These are phyloP conservation scores for Trachelus iudaicus DNA, from an alignment of 2,888 invertebrate species.

Conservation along the genomic window DNA sequence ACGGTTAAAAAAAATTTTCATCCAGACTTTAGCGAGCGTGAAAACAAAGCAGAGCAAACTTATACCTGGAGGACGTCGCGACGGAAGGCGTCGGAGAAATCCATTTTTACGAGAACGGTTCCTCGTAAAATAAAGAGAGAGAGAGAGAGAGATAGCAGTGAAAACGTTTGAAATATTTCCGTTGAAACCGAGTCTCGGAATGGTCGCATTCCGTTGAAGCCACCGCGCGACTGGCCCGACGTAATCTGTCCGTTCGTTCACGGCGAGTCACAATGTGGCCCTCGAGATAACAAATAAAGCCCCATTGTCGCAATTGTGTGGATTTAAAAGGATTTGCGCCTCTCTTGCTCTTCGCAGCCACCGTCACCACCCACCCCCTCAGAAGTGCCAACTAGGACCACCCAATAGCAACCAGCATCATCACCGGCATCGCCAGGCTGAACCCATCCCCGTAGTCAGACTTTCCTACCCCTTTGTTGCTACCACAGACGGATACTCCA, in stretches of 20 bases:
- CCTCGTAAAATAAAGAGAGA: slow-evolving; percentile 60
- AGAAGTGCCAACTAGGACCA: background rate
- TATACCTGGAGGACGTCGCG: slow-evolving; percentile 1
- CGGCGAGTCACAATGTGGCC: slow-evolving; percentile 66
- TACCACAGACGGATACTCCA: background rate
- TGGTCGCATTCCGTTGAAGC: slow-evolving; percentile 56
- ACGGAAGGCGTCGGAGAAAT: slow-evolving; percentile 30
- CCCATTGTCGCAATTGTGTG: slow-evolving; percentile 67
- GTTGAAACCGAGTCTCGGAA: slow-evolving; percentile 37
- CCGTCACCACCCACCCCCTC: slow-evolving; percentile 3
- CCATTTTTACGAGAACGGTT: slow-evolving; percentile 48
- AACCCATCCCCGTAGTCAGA: background rate
- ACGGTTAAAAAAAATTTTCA: background rate
- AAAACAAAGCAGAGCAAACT: background rate
- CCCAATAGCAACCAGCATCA: background rate
- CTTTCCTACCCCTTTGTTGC: background rate
- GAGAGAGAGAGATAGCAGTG: slow-evolving; percentile 23
- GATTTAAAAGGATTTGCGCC: slow-evolving; percentile 67
- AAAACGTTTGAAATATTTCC: slow-evolving; percentile 56
- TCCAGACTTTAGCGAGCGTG: background rate
- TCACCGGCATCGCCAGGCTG: background rate
- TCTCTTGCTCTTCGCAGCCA: slow-evolving; percentile 40
- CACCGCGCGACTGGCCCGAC: slow-evolving; percentile 62
- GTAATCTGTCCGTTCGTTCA: slow-evolving; percentile 66
- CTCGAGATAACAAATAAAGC: slow-evolving; percentile 67